Percentiles rank a stretch among this genome's conserved stretches.
Conservation (phyloP, 2,888 invertebrate genomes). For the Automeris io region DNA sequence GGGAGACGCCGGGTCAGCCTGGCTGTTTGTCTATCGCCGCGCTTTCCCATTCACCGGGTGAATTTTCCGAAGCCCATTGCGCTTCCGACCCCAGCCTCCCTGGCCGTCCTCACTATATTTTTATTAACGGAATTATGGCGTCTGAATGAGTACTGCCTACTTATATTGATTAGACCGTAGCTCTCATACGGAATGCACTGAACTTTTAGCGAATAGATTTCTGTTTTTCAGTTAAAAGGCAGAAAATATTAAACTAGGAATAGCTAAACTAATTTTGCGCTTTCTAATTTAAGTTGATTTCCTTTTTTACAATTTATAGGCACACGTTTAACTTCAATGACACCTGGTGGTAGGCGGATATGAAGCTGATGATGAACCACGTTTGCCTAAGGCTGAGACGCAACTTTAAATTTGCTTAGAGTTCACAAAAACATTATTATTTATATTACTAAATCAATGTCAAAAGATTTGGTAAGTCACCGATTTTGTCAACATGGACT, state of each 20-base stretch:
- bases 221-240: background rate
- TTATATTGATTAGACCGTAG: conserved; percentile 64
- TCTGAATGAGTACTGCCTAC: conserved; percentile 64
- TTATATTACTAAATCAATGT: no score
- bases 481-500: no score
- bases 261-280: conserved; percentile 1
- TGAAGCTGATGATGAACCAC: no score
- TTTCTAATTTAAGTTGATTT: no score
- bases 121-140: conserved; percentile 73
- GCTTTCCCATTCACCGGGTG: conserved; percentile 74
- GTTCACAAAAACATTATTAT: no score
- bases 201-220: conserved; percentile 7
- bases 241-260: conserved; percentile 4
- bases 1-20: conserved; percentile 53
- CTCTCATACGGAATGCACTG: conserved; percentile 6
- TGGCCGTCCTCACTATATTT: conserved; percentile 61
- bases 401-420: no score
- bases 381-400: no score
- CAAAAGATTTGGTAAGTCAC: no score
- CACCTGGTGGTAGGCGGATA: no score
- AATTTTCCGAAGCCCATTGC: conserved; percentile 73
- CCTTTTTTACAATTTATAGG: no score
- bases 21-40: conserved; percentile 74
- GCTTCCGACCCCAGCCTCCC: conserved; percentile 50
- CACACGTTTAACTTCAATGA: no score